Evolutionary conservation across 2,113 vertebrate genomes (phyloP).

Genomic region (Spermophilus dauricus): DNA sequence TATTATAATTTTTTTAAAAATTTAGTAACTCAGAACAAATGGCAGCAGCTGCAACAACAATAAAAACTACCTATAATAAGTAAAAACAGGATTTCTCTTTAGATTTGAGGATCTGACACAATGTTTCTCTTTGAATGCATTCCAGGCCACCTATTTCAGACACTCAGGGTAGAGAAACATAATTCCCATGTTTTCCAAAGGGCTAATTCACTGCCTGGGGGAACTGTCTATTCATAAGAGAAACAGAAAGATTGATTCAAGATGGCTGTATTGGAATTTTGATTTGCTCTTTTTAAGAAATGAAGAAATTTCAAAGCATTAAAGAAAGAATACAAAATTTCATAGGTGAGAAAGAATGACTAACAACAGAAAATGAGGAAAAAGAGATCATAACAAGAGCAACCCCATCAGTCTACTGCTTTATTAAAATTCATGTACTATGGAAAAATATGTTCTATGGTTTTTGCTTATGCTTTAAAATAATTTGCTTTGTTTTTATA

Average conservation of each 20-base stretch:
- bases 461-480: not conserved
- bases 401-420: not conserved
- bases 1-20: constrained; percentile 14
- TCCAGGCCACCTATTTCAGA: constrained; percentile 35
- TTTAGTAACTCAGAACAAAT: not conserved
- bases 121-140: constrained; percentile 40
- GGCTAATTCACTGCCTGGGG: constrained; percentile 2
- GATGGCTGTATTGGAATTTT: not conserved
- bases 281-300: constrained; percentile 11
- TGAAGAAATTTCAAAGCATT: not conserved
- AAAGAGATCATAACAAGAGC: not conserved
- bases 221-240: not conserved
- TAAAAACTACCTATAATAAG: constrained; percentile 11
- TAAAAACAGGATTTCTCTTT: constrained; percentile 50
- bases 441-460: not conserved
- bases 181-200: constrained; percentile 54
- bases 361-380: not conserved
- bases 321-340: not conserved
- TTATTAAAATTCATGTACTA: not conserved
- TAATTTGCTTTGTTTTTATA: not conserved
- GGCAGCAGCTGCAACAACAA: not conserved
- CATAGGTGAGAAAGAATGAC: not conserved
- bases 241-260: constrained; percentile 11
- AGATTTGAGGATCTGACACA: constrained; percentile 16
- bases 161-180: not conserved